A percentile compares a stretch with the other conserved stretches of the same genome.
These are phyloP conservation scores for Lasiurus cinereus DNA, from an alignment of 2,113 vertebrate genomes.

Conservation along the genomic window DNA sequence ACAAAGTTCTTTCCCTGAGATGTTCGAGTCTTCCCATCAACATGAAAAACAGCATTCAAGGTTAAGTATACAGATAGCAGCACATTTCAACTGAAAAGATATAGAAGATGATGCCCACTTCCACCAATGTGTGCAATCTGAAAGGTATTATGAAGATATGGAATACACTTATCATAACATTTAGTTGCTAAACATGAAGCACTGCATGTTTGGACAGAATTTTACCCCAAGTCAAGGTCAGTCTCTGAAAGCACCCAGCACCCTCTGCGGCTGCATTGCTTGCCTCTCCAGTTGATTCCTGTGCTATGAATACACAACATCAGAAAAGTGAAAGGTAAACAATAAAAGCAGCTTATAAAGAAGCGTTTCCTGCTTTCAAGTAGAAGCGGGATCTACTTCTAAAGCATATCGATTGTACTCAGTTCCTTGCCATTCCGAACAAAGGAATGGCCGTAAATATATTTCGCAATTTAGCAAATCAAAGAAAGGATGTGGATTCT, in stretches of 20 bases:
- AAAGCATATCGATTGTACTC: not conserved
- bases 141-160: not conserved
- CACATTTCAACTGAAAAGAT: slow-evolving; percentile 29
- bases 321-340: not conserved
- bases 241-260: not conserved
- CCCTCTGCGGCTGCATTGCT: not conserved
- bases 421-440: not conserved
- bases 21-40: slow-evolving; percentile 14
- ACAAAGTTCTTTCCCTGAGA: slow-evolving; percentile 53
- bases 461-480: not conserved
- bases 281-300: not conserved
- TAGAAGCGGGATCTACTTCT: slow-evolving; percentile 13
- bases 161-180: not conserved
- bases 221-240: not conserved
- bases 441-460: not conserved
- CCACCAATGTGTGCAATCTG: not conserved
- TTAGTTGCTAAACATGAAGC: not conserved
- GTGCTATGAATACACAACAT: not conserved
- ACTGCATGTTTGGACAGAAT: not conserved
- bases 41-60: slow-evolving; percentile 1
- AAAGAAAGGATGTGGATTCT: not conserved
- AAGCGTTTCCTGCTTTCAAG: not conserved
- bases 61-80: not conserved
- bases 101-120: not conserved
- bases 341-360: slow-evolving; percentile 32